Evolutionary conservation across 2,888 invertebrate species (phyloP).

Genomic region (Dicyrtomina minuta): DNA sequence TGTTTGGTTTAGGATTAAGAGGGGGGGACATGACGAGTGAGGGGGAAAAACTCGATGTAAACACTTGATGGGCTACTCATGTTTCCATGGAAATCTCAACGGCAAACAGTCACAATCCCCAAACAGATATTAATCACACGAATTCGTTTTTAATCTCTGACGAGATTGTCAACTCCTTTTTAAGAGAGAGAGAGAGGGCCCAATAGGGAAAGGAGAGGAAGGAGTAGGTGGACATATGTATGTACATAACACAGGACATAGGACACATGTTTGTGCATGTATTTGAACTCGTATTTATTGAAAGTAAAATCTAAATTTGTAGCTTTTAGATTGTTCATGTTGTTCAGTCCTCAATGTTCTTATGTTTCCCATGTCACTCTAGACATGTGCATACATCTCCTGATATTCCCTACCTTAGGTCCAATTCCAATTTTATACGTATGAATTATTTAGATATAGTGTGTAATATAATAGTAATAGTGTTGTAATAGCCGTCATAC

Average conservation of each 20-base stretch:
- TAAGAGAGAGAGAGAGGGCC: constrained; percentile 18
- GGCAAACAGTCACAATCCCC: constrained; percentile 46
- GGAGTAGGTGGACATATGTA: constrained; percentile 26
- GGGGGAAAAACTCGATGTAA: constrained; percentile 34
- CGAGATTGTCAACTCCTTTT: constrained; percentile 41
- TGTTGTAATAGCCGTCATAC: no score
- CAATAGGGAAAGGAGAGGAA: constrained; percentile 5
- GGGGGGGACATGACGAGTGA: not conserved
- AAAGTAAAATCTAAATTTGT: no score
- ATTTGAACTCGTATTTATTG: no score
- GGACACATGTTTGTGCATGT: no score
- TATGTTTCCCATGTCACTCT: no score
- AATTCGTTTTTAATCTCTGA: constrained; percentile 44
- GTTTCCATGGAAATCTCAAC: constrained; percentile 47
- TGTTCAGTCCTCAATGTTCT: no score
- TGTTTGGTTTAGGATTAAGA: constrained; percentile 42
- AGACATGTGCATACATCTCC: no score
- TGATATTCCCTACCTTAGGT: no score
- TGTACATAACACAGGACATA: not conserved
- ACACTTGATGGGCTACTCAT: constrained; percentile 48
- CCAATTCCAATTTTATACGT: no score
- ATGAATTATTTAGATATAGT: no score
- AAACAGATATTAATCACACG: constrained; percentile 50
- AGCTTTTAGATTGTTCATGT: no score
- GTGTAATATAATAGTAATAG: no score